Percentiles rank a stretch among this genome's conserved stretches.
Conservation (phyloP, 1,140 invertebrate species). For the Dysdera silvatica region DNA sequence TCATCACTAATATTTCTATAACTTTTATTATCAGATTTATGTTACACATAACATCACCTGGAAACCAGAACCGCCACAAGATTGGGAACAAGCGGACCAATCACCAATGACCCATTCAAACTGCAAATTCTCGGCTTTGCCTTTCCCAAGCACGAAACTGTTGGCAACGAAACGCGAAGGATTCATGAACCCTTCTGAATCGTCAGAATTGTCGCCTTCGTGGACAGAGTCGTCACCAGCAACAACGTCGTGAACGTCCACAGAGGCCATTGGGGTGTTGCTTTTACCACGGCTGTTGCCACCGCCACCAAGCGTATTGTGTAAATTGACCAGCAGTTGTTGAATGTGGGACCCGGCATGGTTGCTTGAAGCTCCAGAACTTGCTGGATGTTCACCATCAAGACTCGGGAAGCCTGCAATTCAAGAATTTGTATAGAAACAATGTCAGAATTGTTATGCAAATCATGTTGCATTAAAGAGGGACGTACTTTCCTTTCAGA, state of each 20-base stretch:
- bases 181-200: not conserved
- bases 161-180: conserved; percentile 26
- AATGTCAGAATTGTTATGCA: too few relatives aligned
- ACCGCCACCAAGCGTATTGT: not conserved
- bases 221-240: not conserved
- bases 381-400: not conserved
- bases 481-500: too few relatives aligned
- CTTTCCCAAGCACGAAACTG: conserved; percentile 45
- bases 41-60: too few relatives aligned
- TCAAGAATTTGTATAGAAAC: too few relatives aligned
- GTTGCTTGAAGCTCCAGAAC: conserved; percentile 18
- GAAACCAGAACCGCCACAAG: conserved; percentile 69
- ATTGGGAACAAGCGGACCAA: conserved; percentile 77
- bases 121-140: conserved; percentile 45
- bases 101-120: conserved; percentile 72
- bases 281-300: not conserved
- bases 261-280: not conserved
- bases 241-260: not conserved
- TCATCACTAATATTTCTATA: too few relatives aligned
- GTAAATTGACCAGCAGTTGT: conserved; percentile 17
- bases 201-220: not conserved
- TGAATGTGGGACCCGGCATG: conserved; percentile 19
- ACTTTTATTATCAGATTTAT: too few relatives aligned
- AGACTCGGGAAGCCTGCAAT: too few relatives aligned
- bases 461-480: too few relatives aligned